Evolutionary conservation across 2,888 invertebrate genomes (phyloP).

Genomic region (Erannis defoliaria): DNA sequence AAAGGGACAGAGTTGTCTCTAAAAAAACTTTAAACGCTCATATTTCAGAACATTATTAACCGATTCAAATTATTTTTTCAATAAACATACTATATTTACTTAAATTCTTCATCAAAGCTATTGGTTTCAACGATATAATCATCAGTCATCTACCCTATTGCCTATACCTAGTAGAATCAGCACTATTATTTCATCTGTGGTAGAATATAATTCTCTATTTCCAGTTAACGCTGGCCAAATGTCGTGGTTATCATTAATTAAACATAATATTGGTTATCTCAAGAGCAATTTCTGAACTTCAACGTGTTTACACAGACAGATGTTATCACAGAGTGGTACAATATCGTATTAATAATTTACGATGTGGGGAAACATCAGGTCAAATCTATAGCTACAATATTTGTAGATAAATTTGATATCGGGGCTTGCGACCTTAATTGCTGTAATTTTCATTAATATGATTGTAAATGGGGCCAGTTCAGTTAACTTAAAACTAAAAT

Average conservation of each 20-base stretch:
- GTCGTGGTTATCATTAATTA: conserved; percentile 55
- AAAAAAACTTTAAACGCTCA: too few relatives aligned
- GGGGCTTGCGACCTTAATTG: not conserved
- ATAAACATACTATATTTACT: too few relatives aligned
- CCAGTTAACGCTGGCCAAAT: conserved; percentile 24
- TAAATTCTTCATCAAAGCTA: too few relatives aligned
- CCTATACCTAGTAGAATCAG: too few relatives aligned
- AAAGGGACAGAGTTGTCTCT: too few relatives aligned
- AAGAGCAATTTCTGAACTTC: conserved; percentile 47
- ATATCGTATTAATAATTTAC: conserved; percentile 16
- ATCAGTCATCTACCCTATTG: too few relatives aligned
- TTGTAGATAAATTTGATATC: conserved; percentile 4
- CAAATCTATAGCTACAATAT: conserved; percentile 1
- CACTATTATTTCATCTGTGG: too few relatives aligned
- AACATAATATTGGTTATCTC: conserved; percentile 57
- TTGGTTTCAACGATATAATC: too few relatives aligned
- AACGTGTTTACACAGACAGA: conserved; percentile 43
- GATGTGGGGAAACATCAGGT: conserved; percentile 1
- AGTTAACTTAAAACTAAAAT: not conserved
- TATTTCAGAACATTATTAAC: too few relatives aligned
- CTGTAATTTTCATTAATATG: not conserved
- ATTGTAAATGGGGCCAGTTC: not conserved
- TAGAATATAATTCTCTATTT: conserved; percentile 1
- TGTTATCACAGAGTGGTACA: conserved; percentile 32
- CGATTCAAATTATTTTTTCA: too few relatives aligned